Percentiles rank a stretch among this genome's conserved stretches.
Evolutionary conservation across 2,113 vertebrate genomes (phyloP).

Genomic region (Marmota monax): DNA sequence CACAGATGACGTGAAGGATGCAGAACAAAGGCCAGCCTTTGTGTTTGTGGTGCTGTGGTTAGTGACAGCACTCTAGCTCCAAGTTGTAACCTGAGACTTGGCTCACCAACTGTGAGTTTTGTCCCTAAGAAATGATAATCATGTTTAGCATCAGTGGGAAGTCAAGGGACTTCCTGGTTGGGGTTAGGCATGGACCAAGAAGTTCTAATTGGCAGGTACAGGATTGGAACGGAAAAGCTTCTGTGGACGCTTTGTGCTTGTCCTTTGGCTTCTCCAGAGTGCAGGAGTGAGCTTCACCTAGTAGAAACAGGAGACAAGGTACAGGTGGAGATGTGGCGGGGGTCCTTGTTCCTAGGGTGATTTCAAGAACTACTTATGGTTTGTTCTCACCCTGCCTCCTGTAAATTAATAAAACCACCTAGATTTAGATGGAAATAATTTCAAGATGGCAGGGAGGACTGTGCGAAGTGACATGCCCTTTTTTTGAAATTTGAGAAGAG

Average conservation of each 20-base stretch:
- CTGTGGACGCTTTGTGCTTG: neutral
- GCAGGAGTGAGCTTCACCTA: neutral
- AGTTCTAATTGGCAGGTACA: neutral
- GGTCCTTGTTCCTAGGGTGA: neutral
- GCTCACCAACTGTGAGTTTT: fast-evolving
- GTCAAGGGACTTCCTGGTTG: neutral
- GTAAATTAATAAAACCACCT: neutral
- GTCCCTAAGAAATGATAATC: neutral
- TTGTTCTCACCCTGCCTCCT: neutral
- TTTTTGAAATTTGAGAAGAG: neutral
- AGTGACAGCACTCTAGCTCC: neutral
- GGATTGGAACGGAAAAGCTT: neutral
- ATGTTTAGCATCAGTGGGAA: neutral
- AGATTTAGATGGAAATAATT: neutral
- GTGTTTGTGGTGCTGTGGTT: neutral
- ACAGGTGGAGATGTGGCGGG: neutral
- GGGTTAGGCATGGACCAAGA: neutral
- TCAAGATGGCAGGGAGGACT: neutral
- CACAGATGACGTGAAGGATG: neutral
- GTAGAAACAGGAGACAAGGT: neutral
- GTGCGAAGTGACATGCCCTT: neutral
- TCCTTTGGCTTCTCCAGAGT: neutral
- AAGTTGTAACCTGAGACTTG: neutral
- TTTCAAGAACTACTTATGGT: neutral
- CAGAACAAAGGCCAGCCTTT: neutral